Conservation (phyloP, 2,113 vertebrate genomes). For the Speoplatyrhinus poulsoni region DNA sequence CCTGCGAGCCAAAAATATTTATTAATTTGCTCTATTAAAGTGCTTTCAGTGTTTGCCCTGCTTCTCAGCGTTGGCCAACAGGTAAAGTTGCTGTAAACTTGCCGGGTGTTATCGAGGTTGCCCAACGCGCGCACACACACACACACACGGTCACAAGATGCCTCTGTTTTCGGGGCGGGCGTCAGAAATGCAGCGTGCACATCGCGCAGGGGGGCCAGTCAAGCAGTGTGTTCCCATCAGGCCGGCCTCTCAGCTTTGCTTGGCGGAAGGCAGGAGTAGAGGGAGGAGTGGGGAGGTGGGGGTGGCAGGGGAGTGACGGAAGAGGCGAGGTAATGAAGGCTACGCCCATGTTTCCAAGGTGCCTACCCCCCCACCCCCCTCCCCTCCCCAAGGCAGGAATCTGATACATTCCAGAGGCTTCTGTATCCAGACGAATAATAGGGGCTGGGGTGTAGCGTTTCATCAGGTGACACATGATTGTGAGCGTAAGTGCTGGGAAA, state of each 20-base stretch:
- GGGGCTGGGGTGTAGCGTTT: constrained; percentile 67
- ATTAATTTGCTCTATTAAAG: not conserved
- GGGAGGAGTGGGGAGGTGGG: constrained; percentile 25
- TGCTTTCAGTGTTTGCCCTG: not conserved
- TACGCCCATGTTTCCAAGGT: constrained; percentile 65
- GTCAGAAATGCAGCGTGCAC: constrained; percentile 27
- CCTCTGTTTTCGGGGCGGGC: constrained; percentile 28
- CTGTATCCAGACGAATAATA: constrained; percentile 71
- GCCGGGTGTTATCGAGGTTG: too few relatives aligned
- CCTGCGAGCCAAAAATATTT: too few relatives aligned
- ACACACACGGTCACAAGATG: constrained; percentile 11
- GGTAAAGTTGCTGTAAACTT: not conserved
- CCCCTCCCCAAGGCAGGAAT: constrained; percentile 64
- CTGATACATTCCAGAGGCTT: constrained; percentile 73
- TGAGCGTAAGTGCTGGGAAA: constrained; percentile 65
- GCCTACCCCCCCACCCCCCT: constrained; percentile 31
- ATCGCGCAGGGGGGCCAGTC: constrained; percentile 32
- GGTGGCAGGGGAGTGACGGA: constrained; percentile 26
- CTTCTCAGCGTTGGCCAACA: not conserved
- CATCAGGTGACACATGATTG: constrained; percentile 70
- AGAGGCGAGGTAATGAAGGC: not conserved
- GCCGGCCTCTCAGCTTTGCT: constrained; percentile 54
- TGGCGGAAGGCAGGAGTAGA: constrained; percentile 35
- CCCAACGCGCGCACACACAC: too few relatives aligned
- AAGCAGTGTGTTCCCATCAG: constrained; percentile 41